A percentile compares a stretch with the other conserved stretches of the same genome.
Evolutionary conservation across 2,888 invertebrate genomes (phyloP).

Genomic region (Tetranychus piercei): DNA sequence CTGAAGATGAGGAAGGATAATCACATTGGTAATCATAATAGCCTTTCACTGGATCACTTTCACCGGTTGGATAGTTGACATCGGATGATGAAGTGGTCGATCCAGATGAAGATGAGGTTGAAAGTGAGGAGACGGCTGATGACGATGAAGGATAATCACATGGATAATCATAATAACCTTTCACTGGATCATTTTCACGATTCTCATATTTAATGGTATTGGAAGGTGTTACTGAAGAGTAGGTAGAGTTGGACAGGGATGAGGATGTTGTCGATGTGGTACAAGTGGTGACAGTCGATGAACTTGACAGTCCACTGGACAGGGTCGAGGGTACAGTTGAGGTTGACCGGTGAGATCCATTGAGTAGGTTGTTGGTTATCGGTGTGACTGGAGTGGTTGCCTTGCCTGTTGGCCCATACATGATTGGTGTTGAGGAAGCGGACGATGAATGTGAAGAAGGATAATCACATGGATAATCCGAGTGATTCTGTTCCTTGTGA

Average conservation of each 20-base stretch:
- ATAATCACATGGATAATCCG: no score
- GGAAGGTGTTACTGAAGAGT: conserved; percentile 15
- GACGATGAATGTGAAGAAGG: conserved; percentile 8
- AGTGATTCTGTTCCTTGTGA: no score
- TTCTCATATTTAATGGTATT: conserved; percentile 24
- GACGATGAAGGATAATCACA: not conserved
- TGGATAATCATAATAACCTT: not conserved
- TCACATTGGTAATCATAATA: not conserved
- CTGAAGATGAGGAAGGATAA: not conserved
- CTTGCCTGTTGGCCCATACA: no score
- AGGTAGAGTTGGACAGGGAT: conserved; percentile 19
- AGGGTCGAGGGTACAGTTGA: conserved; percentile 16
- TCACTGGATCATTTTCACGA: not conserved
- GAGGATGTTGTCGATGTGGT: not conserved
- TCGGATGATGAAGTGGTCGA: no score
- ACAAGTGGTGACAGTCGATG: not conserved
- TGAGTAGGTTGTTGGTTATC: no score
- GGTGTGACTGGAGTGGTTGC: no score
- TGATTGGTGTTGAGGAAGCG: conserved; percentile 26
- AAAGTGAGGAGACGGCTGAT: no score
- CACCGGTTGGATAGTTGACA: not conserved
- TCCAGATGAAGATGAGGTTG: no score
- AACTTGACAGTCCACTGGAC: conserved; percentile 27
- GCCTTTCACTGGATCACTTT: not conserved
- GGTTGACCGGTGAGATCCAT: no score